Evolutionary conservation across 2,888 invertebrate species (phyloP).

Genomic region (Norana najaformis): DNA sequence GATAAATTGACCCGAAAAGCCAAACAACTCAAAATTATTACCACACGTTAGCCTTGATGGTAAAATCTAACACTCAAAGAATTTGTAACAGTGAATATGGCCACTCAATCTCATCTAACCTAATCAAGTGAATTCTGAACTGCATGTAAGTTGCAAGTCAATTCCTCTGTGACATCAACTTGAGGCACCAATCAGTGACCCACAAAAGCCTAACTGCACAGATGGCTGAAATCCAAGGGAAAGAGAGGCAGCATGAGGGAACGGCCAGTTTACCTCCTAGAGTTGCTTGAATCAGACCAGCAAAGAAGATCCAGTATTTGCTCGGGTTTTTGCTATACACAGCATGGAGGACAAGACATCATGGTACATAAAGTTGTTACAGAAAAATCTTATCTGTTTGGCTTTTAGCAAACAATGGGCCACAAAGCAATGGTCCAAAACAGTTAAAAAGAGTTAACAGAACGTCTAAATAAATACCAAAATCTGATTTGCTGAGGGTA

Average conservation of each 20-base stretch:
- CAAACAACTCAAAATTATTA: neutral
- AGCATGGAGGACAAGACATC: neutral
- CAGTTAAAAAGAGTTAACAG: neutral
- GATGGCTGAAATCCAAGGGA: neutral
- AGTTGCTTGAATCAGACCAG: neutral
- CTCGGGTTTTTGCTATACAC: neutral
- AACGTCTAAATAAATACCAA: slow-evolving; percentile 68
- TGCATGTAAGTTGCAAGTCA: neutral
- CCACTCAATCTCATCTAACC: neutral
- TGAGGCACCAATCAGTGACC: neutral
- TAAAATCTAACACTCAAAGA: neutral
- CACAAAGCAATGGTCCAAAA: neutral
- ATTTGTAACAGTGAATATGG: neutral
- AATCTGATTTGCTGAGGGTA: slow-evolving; percentile 75
- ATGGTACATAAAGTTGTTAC: neutral
- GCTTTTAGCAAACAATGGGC: too few species aligned
- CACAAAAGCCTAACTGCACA: neutral
- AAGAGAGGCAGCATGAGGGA: neutral
- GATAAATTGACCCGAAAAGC: neutral
- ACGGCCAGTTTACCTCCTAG: neutral
- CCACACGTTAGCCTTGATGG: neutral
- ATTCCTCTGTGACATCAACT: neutral
- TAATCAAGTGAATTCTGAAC: neutral
- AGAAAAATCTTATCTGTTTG: neutral
- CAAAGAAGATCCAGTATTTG: neutral